Evolutionary conservation across 2,888 invertebrate genomes (phyloP), one percentile per base, ranked within the genome.

Genomic region (Drosophila mimica): DNA sequence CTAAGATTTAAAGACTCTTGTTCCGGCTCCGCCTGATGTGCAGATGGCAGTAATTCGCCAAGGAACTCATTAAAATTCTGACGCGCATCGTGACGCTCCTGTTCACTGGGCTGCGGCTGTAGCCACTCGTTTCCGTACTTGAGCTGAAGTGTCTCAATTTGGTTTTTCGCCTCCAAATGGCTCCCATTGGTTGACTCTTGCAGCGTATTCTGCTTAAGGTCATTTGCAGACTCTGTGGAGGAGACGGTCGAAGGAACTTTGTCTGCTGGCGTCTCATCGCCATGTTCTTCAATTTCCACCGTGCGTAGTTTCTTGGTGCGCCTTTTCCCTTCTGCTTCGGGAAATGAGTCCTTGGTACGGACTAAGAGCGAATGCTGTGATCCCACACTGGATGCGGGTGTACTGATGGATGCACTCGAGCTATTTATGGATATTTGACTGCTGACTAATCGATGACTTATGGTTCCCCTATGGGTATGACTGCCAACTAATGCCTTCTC

Each of bases 71-170:
- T 76, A 7, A 92, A 88, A 20, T 90, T 69, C 52, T 91, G 85
- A 8, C 92, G 89, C 1, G 91, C 88, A 36, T 81, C 74, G 58
- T 76, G 66, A 74, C 69, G 77, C 58, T 80, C 68, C 68, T 70
- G 51, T 31, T 87, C 81, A 33, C 67, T 81, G 13, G 78, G 51
- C 30, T 76, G 67, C 0, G 60, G 6, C 28, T 94, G 94, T 36
- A 96, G 84, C 96, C 96, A 96, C 59, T 94, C 94, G 77, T 94
- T 94, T 15, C 95, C 96, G 87, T 94, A 95, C 80, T 94, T 94
- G 72, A 94, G 92, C 17, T 95, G 93, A 25, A 95, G 82, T 30
- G 93, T 93, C 78, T 95, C 94, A 68, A 96, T 94, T 90, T 95
- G 94, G 75, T 94, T 94, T 80, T 95, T 95, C 0, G 94, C 94